A percentile compares a stretch with the other conserved stretches of the same genome.
Evolutionary conservation across 1,140 invertebrate genomes (phyloP).

Genomic region (Wiebesia pumilae): DNA sequence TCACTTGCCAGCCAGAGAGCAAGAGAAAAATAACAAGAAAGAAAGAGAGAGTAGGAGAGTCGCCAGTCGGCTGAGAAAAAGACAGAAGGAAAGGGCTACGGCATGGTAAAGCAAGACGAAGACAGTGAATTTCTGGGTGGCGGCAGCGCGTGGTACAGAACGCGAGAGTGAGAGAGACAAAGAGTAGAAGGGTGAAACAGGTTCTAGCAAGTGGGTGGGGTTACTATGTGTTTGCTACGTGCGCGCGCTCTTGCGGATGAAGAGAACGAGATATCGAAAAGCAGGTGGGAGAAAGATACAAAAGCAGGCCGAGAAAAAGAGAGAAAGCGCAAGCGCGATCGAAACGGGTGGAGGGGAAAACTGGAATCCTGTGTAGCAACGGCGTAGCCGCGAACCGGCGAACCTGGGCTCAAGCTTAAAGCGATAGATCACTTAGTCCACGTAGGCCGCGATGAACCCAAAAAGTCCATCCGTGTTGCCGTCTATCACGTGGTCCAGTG

Average conservation of each 20-base stretch:
- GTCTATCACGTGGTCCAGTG: not conserved
- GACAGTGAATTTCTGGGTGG: slow-evolving; percentile 45
- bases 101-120: slow-evolving; percentile 59
- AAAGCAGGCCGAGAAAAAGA: slow-evolving; percentile 42
- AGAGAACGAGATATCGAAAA: slow-evolving; percentile 54
- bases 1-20: slow-evolving; percentile 59
- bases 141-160: not conserved
- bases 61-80: slow-evolving; percentile 64
- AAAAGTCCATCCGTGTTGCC: not conserved
- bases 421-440: slow-evolving; percentile 71
- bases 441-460: not conserved
- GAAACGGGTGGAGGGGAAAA: slow-evolving; percentile 64
- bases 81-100: slow-evolving; percentile 72
- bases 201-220: slow-evolving; percentile 66
- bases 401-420: slow-evolving; percentile 73
- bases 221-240: slow-evolving; percentile 48
- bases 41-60: slow-evolving; percentile 37
- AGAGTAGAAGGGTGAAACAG: slow-evolving; percentile 66
- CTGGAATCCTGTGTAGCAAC: slow-evolving; percentile 75
- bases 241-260: not conserved
- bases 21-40: slow-evolving; percentile 54
- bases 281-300: slow-evolving; percentile 58
- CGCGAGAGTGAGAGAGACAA: slow-evolving; percentile 19
- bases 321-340: slow-evolving; percentile 45
- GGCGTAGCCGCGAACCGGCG: slow-evolving; percentile 71